phyloP scores from a whole-genome alignment of 2,113 vertebrate species.

The Gobio gobio region DNA sequence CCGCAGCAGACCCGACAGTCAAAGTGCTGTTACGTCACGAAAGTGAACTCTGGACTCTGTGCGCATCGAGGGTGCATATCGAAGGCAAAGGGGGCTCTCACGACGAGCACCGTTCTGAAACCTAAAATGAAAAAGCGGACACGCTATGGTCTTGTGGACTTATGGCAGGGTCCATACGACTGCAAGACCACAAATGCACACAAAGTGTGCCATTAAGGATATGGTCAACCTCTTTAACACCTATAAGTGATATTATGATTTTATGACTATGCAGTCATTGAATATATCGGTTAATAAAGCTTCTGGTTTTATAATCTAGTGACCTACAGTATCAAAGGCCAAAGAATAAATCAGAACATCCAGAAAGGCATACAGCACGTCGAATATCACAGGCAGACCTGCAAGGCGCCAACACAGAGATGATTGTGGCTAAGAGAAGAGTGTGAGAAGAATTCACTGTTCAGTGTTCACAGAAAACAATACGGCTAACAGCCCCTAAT shows the following conservation, averaged over 20 bases:
- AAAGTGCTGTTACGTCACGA: no score
- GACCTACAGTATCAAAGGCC: not conserved
- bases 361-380: not conserved
- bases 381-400: not conserved
- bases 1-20: no score
- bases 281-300: not conserved
- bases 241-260: not conserved
- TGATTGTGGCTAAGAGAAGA: constrained; percentile 25
- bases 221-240: not conserved
- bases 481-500: constrained; percentile 15
- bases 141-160: no score
- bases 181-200: no score
- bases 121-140: no score
- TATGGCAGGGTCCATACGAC: no score
- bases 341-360: not conserved
- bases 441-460: constrained; percentile 17
- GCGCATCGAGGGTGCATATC: no score
- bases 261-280: not conserved
- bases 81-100: no score
- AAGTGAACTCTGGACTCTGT: no score
- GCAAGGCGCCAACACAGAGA: not conserved
- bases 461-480: constrained; percentile 7
- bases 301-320: not conserved
- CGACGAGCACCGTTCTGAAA: no score
- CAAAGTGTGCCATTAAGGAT: no score